Conservation (phyloP, 1,140 invertebrate species). For the Lethrus apterus region DNA sequence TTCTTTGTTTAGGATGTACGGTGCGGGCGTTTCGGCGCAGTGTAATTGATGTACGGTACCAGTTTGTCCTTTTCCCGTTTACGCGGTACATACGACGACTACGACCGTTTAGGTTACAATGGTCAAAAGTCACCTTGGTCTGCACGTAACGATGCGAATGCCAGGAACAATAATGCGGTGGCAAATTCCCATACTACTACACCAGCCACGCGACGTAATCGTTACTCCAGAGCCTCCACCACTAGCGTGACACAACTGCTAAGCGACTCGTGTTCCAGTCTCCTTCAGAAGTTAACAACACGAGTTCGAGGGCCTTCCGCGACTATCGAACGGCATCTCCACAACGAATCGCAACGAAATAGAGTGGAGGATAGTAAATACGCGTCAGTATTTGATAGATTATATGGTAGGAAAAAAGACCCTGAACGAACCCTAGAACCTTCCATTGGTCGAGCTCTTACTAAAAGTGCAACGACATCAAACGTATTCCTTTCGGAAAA, state of each 20-base stretch:
- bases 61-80: slow-evolving; percentile 31
- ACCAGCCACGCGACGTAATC: slow-evolving; percentile 47
- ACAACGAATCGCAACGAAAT: slow-evolving; percentile 44
- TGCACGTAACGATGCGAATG: slow-evolving; percentile 22
- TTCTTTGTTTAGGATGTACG: too few relatives aligned
- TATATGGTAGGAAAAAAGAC: slow-evolving; percentile 51
- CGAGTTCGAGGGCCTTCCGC: slow-evolving; percentile 59
- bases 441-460: slow-evolving; percentile 33
- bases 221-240: slow-evolving; percentile 65
- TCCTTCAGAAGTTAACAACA: slow-evolving; percentile 68
- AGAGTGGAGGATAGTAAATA: slow-evolving; percentile 70
- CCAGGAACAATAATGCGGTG: slow-evolving; percentile 21
- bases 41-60: slow-evolving; percentile 32
- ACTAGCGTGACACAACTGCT: slow-evolving; percentile 78
- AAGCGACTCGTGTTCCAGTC: slow-evolving; percentile 73
- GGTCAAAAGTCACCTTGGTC: slow-evolving; percentile 28
- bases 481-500: slow-evolving; percentile 56
- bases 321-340: slow-evolving; percentile 31
- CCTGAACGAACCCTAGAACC: slow-evolving; percentile 61
- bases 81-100: slow-evolving; percentile 29
- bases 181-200: slow-evolving; percentile 28
- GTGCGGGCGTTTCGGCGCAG: too few relatives aligned
- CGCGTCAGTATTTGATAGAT: slow-evolving; percentile 59
- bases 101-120: slow-evolving; percentile 25
- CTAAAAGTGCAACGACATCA: slow-evolving; percentile 54